A percentile compares a stretch with the other conserved stretches of the same genome.
These are phyloP conservation scores for Parthenolecanium corni DNA, from an alignment of 2,888 invertebrate genomes.

Conservation along the genomic window DNA sequence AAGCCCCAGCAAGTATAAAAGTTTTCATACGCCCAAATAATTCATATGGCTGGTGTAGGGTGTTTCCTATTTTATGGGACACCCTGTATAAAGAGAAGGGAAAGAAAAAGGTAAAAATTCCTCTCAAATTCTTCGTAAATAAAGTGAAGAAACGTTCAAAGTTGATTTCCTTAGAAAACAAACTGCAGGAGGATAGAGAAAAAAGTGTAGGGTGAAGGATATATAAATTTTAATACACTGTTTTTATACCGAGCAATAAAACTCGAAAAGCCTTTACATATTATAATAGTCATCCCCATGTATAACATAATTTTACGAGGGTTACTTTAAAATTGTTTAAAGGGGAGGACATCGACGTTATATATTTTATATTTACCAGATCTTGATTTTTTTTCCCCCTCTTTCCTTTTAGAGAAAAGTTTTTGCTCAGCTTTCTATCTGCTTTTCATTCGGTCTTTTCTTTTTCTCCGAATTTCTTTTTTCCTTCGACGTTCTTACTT, in stretches of 20 bases:
- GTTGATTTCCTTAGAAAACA: conserved; percentile 16
- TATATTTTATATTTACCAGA: conserved; percentile 26
- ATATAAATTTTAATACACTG: conserved; percentile 27
- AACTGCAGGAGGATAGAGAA: not conserved
- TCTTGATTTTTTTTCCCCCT: conserved; percentile 17
- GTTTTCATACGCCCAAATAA: no score
- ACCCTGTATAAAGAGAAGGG: not conserved
- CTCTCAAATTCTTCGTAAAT: not conserved
- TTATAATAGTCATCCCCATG: conserved; percentile 26
- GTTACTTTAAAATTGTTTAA: conserved; percentile 27
- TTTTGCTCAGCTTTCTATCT: conserved; percentile 5
- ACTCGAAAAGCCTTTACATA: conserved; percentile 28
- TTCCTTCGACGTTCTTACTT: not conserved
- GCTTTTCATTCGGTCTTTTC: not conserved
- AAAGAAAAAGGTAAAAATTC: not conserved
- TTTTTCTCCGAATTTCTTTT: not conserved
- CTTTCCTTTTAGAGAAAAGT: no score
- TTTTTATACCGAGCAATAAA: conserved; percentile 26
- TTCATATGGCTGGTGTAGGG: no score
- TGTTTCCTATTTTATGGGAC: no score
- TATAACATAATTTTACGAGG: conserved; percentile 28
- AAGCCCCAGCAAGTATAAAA: no score
- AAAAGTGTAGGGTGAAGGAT: conserved; percentile 20
- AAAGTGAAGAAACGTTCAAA: conserved; percentile 11
- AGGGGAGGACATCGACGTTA: conserved; percentile 23